Evolutionary conservation across 1,140 invertebrate species (phyloP), one percentile per base, ranked within the genome.

Genomic region (Aphaenogaster rudis): DNA sequence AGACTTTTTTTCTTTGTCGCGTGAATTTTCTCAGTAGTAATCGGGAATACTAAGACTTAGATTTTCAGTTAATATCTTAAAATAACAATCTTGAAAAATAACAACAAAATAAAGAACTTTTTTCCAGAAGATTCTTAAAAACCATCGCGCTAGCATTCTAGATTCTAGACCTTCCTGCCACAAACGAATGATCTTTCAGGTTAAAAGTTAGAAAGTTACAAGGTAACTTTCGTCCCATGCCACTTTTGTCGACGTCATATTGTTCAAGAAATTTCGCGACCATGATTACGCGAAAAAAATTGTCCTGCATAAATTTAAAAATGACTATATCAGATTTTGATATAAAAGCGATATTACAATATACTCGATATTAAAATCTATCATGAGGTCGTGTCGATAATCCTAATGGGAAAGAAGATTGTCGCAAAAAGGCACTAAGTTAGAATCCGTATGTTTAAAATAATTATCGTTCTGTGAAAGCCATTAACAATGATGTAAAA

Each of bases 401-500:
- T 81, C 79, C 48, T 71, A 36, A 67, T 50, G 13, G 15, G 66
- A 81, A 81, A 81, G 78, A 81, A 81, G 42, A 59, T 15, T n/a
- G 33, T 57, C 48, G 15, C 13, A 42, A 69, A 81, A 67, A 80
- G 45, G 61, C 45, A 81, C 8, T 33, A 36, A 63, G 13, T 17
- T 67, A 66, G 72, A 76, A 57, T 39, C 28, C 8, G n/a, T 63
- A 13, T 45, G 3, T 42, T 57, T 57, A 5, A 67, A 21, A 28
- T 42, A 57, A 81, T 69, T 69, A 66, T 64, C 5, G 36, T 11
- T 81, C 15, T 17, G 21, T 17, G 8, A 64, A 36, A 64, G 6
- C 9, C 48, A 42, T 81, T 54, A 54, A 69, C 21, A 42, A 42
- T 67, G 4, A 54, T 13, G 17, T n/a, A 21, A 42, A 52, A 77